These are phyloP conservation scores for Lasius platythorax DNA, from an alignment of 2,888 invertebrate genomes.

Conservation along the genomic window DNA sequence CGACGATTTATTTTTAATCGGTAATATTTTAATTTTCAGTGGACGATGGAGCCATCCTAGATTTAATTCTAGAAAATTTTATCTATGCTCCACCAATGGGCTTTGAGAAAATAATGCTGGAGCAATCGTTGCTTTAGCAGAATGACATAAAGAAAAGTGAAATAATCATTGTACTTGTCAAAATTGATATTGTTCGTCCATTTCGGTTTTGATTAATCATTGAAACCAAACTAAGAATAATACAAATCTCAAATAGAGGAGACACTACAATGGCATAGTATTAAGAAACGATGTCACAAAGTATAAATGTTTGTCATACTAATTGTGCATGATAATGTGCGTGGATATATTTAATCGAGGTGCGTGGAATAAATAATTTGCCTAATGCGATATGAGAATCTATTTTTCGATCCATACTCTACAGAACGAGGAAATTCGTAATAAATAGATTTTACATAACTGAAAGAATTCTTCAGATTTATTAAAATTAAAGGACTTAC, in stretches of 20 bases:
- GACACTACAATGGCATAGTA: constrained; percentile 72
- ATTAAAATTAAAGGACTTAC: constrained; percentile 83
- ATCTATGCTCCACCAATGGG: constrained; percentile 94
- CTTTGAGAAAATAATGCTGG: constrained; percentile 98
- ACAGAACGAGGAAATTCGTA: constrained; percentile 1
- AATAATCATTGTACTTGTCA: constrained; percentile 17
- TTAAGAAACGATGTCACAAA: constrained; percentile 71
- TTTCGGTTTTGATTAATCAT: constrained; percentile 42
- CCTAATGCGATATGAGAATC: constrained; percentile 62
- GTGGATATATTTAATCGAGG: constrained; percentile 74
- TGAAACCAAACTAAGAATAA: constrained; percentile 27
- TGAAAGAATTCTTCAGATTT: constrained; percentile 81
- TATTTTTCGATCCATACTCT: constrained; percentile 47
- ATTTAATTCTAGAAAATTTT: constrained; percentile 97
- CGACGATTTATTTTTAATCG: constrained; percentile 3
- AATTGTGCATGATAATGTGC: constrained; percentile 69
- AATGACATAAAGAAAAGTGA: constrained; percentile 48
- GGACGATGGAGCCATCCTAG: constrained; percentile 98
- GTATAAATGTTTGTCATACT: constrained; percentile 67
- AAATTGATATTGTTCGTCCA: constrained; percentile 58
- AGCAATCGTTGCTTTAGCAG: constrained; percentile 96
- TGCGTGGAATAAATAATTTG: constrained; percentile 75
- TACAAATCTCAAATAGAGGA: constrained; percentile 51
- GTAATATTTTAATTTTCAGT: constrained; percentile 89
- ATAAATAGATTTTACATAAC: constrained; percentile 47